Evolutionary conservation across 2,113 vertebrate species (phyloP).

Genomic region (Bucco capensis): DNA sequence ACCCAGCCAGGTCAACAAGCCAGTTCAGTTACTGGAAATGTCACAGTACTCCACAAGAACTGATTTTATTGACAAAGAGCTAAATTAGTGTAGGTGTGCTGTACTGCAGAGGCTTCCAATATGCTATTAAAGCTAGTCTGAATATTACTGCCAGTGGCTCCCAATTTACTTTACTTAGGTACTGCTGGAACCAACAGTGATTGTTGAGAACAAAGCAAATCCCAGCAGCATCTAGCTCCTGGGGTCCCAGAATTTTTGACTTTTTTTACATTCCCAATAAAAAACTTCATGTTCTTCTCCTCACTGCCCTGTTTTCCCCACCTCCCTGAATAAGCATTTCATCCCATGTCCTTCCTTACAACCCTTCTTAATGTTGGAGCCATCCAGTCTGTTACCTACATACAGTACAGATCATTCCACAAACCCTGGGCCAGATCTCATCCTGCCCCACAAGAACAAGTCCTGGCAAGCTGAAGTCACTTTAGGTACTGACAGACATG

Average conservation of each 20-base stretch:
- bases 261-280: background rate
- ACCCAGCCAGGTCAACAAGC: background rate
- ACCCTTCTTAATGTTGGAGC: background rate
- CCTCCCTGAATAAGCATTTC: background rate
- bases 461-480: background rate
- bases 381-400: accelerated
- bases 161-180: background rate
- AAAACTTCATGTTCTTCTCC: background rate
- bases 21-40: background rate
- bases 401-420: background rate
- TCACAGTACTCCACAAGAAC: background rate
- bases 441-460: background rate
- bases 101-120: background rate
- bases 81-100: background rate
- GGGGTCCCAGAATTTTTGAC: too few relatives aligned
- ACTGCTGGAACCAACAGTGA: background rate
- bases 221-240: background rate
- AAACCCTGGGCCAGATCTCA: background rate
- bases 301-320: background rate
- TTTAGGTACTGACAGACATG: background rate
- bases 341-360: background rate
- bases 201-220: background rate
- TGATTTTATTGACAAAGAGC: conserved; percentile 19
- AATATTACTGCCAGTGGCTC: background rate
- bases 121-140: background rate